Conservation (phyloP, 2,888 invertebrate genomes). For the Apodemia arnacis region DNA sequence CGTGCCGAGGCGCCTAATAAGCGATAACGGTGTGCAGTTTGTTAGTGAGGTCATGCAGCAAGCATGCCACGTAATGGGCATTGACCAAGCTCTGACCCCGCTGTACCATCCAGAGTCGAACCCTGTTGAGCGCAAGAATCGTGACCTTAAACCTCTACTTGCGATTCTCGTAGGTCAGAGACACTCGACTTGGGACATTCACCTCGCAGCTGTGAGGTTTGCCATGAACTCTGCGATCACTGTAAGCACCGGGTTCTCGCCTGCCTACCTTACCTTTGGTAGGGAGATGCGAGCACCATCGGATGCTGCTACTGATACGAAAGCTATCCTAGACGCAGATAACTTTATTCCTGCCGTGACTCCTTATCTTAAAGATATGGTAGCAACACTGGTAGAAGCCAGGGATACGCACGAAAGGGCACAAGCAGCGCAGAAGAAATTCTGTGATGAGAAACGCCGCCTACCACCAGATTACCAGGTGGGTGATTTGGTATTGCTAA, state of each 20-base stretch:
- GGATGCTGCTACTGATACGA: conserved; percentile 16
- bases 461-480: conserved; percentile 7
- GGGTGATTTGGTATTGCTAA: conserved; percentile 43
- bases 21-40: conserved; percentile 86
- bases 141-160: conserved; percentile 85
- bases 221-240: conserved; percentile 65
- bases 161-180: conserved; percentile 75
- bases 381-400: neutral
- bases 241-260: conserved; percentile 38
- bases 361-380: conserved; percentile 20
- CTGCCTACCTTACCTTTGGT: conserved; percentile 58
- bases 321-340: conserved; percentile 22
- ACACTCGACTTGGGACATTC: conserved; percentile 40
- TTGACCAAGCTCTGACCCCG: conserved; percentile 57
- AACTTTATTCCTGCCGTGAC: conserved; percentile 30
- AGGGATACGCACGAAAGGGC: conserved; percentile 33
- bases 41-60: conserved; percentile 76
- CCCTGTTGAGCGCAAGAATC: conserved; percentile 85
- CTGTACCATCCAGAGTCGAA: conserved; percentile 80
- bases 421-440: conserved; percentile 23
- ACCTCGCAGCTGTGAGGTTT: conserved; percentile 43
- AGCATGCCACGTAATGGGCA: conserved; percentile 44
- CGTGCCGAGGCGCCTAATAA: conserved; percentile 84
- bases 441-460: conserved; percentile 5
- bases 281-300: conserved; percentile 53